These are phyloP conservation scores for Temnothorax longispinosus DNA, from an alignment of 1,140 invertebrate genomes.

Conservation along the genomic window DNA sequence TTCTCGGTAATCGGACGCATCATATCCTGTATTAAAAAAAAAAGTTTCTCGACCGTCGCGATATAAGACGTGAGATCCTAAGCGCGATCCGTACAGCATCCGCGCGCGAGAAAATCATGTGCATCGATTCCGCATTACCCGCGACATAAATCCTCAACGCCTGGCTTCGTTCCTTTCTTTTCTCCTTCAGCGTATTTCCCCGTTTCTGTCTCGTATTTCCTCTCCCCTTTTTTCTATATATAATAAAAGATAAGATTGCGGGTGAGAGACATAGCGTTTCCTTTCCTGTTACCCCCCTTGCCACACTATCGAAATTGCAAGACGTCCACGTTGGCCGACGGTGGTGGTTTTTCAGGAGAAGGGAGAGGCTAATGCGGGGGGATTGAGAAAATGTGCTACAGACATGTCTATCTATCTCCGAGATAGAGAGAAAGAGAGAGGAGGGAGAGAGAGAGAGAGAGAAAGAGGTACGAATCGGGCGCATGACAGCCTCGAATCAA, in stretches of 20 bases:
- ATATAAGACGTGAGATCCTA: slow-evolving; percentile 1
- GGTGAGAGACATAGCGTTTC: slow-evolving; percentile 22
- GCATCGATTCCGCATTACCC: background rate
- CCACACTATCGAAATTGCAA: slow-evolving; percentile 30
- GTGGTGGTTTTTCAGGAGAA: slow-evolving; percentile 38
- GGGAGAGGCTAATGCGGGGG: background rate
- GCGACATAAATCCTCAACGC: background rate
- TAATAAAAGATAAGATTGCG: slow-evolving; percentile 49
- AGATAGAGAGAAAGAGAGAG: slow-evolving; percentile 5
- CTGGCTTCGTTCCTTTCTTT: slow-evolving; percentile 5
- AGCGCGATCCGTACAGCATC: background rate
- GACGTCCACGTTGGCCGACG: slow-evolving; percentile 17
- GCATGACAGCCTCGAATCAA: slow-evolving; percentile 28
- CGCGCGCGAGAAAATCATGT: background rate
- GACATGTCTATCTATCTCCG: slow-evolving; percentile 66
- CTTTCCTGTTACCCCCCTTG: slow-evolving; percentile 1
- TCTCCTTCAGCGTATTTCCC: slow-evolving; percentile 61
- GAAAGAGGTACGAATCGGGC: slow-evolving; percentile 3
- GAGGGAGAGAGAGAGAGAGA: slow-evolving; percentile 1
- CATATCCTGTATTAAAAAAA: background rate
- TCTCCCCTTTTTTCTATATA: slow-evolving; percentile 42
- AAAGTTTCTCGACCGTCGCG: background rate
- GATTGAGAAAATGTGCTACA: slow-evolving; percentile 55
- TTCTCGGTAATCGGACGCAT: background rate
- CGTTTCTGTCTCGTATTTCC: slow-evolving; percentile 35